Evolutionary conservation across 2,797 vertebrate genomes (phyloP).

Genomic region (Pogoniulus pusillus): DNA sequence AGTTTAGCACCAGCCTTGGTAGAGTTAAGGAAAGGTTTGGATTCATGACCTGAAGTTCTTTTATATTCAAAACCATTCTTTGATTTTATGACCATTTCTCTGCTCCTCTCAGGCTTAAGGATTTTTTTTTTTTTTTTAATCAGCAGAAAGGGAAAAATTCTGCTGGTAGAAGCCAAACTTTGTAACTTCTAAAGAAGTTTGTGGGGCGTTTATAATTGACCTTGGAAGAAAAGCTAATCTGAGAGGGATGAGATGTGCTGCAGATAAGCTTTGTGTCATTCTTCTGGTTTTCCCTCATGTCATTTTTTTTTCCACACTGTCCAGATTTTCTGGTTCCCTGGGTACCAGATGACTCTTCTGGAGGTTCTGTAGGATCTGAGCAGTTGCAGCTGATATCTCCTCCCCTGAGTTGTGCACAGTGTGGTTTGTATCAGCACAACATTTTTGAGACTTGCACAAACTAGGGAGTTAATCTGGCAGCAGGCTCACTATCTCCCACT

Average conservation of each 20-base stretch:
- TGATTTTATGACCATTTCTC: no score
- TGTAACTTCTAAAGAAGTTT: background rate
- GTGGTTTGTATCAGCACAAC: background rate
- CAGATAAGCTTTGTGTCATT: background rate
- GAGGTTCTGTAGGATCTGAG: background rate
- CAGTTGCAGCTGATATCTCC: background rate
- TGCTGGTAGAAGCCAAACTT: background rate
- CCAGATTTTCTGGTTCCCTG: background rate
- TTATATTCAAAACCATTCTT: no score
- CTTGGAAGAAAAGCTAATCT: background rate
- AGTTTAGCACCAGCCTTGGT: no score
- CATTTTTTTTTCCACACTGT: background rate
- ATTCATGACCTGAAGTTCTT: no score
- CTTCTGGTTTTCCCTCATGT: background rate
- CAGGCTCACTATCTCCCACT: background rate
- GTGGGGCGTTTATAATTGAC: background rate
- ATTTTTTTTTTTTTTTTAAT: no score
- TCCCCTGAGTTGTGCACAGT: background rate
- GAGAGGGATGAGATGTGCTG: background rate
- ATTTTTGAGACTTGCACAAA: background rate
- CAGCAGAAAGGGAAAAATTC: background rate
- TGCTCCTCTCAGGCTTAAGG: no score
- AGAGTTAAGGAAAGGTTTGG: no score
- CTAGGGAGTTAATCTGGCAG: background rate
- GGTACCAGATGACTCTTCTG: background rate